Conservation (phyloP, 2,113 vertebrate genomes). For the Notechis scutatus region DNA sequence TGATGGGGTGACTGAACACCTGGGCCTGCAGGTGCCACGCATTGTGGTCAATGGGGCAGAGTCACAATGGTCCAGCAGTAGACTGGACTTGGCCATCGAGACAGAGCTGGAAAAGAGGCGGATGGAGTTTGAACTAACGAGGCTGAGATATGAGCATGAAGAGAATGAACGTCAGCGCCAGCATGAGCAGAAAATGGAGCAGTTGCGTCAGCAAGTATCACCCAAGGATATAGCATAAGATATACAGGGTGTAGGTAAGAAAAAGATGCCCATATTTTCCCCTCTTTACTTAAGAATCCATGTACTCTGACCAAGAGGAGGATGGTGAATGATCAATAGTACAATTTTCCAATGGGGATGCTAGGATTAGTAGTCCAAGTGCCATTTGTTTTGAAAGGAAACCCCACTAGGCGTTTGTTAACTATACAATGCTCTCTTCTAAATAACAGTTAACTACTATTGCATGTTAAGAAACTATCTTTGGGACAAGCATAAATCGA, state of each 20-base stretch:
- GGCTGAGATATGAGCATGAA: constrained; percentile 49
- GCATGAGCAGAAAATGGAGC: constrained; percentile 57
- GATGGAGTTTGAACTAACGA: constrained; percentile 59
- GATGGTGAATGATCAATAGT: neutral
- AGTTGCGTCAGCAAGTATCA: constrained; percentile 33
- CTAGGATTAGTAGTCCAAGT: neutral
- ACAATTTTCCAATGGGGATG: neutral
- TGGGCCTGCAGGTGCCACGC: constrained; percentile 6
- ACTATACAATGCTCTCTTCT: neutral
- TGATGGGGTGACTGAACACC: neutral
- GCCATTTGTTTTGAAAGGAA: neutral
- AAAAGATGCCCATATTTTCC: neutral
- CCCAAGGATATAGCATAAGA: neutral
- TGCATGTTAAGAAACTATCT: neutral
- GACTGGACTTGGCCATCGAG: neutral
- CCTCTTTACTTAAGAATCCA: neutral
- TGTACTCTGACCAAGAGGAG: neutral
- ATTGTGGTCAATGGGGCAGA: constrained; percentile 6
- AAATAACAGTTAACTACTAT: neutral
- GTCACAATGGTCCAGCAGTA: constrained; percentile 13
- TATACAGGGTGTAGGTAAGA: neutral
- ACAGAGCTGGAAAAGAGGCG: constrained; percentile 59
- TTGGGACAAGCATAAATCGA: neutral
- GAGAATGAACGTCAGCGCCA: constrained; percentile 56
- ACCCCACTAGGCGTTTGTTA: neutral